Percentiles rank a stretch among this genome's conserved stretches.
Evolutionary conservation across 2,113 vertebrate species (phyloP).

Genomic region (Parotia lawesii): DNA sequence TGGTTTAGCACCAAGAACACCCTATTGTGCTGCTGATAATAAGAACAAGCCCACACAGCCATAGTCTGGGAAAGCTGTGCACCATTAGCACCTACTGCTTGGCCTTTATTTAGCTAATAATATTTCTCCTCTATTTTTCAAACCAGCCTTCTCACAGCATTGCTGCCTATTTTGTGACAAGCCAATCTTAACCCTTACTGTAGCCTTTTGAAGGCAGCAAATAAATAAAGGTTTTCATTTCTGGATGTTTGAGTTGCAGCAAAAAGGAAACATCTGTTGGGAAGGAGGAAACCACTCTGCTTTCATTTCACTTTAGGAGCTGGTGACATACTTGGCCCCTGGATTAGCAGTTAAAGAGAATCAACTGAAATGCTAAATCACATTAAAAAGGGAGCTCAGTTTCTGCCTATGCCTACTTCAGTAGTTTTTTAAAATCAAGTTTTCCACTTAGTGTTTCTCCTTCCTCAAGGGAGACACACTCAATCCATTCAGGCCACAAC

Average conservation of each 20-base stretch:
- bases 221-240: not conserved
- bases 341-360: slow-evolving; percentile 4
- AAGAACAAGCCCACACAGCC: not conserved
- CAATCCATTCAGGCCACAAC: not conserved
- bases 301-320: not conserved
- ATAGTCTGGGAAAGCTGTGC: not conserved
- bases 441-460: not conserved
- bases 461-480: not conserved
- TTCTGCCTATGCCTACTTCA: not conserved
- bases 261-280: slow-evolving; percentile 27
- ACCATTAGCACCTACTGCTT: not conserved
- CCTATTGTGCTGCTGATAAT: not conserved
- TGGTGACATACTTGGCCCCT: slow-evolving; percentile 18
- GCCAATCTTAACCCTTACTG: not conserved
- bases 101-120: not conserved
- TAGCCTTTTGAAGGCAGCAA: not conserved
- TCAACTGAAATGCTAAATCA: slow-evolving; percentile 22
- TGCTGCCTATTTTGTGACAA: not conserved
- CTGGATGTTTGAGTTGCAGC: not conserved
- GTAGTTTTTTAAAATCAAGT: not conserved
- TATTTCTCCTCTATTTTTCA: slow-evolving; percentile 3
- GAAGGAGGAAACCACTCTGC: not conserved
- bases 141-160: not conserved
- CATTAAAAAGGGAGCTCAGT: not conserved
- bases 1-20: not conserved